Percentiles rank a stretch among this genome's conserved stretches.
These are phyloP conservation scores for Aratinga solstitialis DNA, from an alignment of 2,797 vertebrate species.

Conservation along the genomic window DNA sequence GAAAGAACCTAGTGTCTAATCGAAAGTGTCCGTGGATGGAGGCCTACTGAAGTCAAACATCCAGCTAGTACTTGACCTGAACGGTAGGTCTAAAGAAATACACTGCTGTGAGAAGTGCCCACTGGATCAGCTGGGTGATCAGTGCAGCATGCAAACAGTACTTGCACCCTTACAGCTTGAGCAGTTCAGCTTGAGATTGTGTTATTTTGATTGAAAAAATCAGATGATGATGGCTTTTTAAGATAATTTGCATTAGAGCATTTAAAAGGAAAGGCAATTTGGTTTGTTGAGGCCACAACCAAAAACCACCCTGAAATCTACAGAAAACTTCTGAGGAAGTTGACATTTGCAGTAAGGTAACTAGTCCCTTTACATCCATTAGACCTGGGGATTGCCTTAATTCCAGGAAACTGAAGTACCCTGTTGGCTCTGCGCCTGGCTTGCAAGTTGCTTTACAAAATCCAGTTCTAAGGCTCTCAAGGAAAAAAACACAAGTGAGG, in stretches of 20 bases:
- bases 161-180: neutral
- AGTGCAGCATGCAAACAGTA: neutral
- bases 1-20: neutral
- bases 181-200: neutral
- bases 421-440: neutral
- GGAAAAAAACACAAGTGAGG: neutral
- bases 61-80: neutral
- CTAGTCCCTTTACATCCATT: neutral
- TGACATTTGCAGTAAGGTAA: neutral
- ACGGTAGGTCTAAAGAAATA: neutral
- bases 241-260: neutral
- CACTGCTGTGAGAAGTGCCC: neutral
- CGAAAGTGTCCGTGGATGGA: neutral
- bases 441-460: neutral
- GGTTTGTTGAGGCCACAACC: neutral
- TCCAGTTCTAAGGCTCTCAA: neutral
- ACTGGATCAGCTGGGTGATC: neutral
- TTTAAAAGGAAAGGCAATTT: neutral
- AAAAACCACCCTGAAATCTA: neutral
- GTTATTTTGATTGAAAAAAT: neutral
- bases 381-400: neutral
- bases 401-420: neutral
- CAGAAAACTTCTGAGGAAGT: neutral
- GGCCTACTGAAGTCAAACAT: neutral
- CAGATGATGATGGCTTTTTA: neutral